Conservation (phyloP, 2,113 vertebrate genomes). For the Vidua macroura region DNA sequence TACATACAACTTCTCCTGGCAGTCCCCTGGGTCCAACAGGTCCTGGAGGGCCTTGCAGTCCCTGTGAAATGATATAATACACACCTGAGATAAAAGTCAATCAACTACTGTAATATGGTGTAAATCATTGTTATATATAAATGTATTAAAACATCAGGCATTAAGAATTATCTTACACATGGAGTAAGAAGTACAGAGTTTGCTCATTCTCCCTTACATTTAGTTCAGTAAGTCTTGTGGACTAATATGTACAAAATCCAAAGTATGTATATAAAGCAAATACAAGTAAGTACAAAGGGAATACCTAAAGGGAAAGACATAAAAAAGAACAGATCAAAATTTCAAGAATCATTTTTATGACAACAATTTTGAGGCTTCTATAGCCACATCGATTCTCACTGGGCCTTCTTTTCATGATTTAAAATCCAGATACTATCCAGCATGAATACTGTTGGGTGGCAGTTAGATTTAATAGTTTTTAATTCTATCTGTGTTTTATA, state of each 20-base stretch:
- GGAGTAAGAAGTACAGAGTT: neutral
- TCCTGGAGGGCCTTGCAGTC: slow-evolving; percentile 83
- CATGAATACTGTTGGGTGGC: neutral
- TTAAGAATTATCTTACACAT: neutral
- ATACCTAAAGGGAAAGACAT: neutral
- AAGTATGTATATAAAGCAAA: neutral
- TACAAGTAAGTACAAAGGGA: neutral
- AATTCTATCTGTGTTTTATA: neutral
- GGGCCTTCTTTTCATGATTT: neutral
- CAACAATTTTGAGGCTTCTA: neutral
- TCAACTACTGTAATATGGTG: neutral
- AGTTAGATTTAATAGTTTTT: neutral
- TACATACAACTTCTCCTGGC: slow-evolving; percentile 85
- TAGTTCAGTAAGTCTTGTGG: neutral
- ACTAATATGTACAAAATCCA: neutral
- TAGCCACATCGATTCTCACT: neutral
- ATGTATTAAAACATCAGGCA: neutral
- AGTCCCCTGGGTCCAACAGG: slow-evolving; percentile 80
- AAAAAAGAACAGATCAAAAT: neutral
- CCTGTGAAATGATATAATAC: slow-evolving; percentile 71
- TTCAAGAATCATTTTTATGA: neutral
- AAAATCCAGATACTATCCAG: neutral
- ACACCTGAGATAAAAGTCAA: neutral
- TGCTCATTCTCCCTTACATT: neutral
- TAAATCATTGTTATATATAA: neutral